Base-by-base conservation (phyloP, 2,888 invertebrate genomes). In the Diploptera punctata region DNA sequence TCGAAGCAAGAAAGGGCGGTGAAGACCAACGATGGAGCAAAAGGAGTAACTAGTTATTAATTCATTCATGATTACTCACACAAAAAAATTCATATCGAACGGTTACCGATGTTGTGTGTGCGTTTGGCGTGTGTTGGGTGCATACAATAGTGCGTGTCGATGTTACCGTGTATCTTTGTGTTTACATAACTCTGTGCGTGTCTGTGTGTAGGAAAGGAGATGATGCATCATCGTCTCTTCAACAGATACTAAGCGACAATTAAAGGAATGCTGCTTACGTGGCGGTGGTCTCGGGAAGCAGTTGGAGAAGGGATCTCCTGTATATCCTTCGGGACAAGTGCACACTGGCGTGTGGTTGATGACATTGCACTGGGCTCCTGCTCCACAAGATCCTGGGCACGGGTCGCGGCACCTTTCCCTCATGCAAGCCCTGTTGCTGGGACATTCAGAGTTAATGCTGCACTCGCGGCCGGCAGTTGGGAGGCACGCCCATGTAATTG, bases 311-410 rank as follows among this genome's bases (percentile, higher is more conserved):
- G 94, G 93, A 85, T 94, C 92, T 24, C 94, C 94, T 3, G 86
- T 88, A 77, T 89, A 93, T 67, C 91, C 91, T 26, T 87, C 84
- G 4, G 87, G 84, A 80, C 94, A 94, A 44, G 88, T 88, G 80
- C 94, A 94, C 77, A 90, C 89, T 5, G 94, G 91, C n/a, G 90
- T 86, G 79, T 94, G 94, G 78, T 89, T 90, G 77, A 91, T 89
- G 13, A 93, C 91, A 79, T 85, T 86, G 78, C 94, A 94, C 75
- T 88, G 84, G 0, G 93, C 91, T 76, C 88, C 88, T 71, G 88
- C 81, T 18, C 93, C 94, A 81, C 94, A 94, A 10, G 90, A 89
- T 52, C 91, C 92, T 10, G 90, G 90, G 78, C 94, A 93, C 1
- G 93, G 93, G 81, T 93, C 90, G 62, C 86, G 82, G 81, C 93